Evolutionary conservation across 2,888 invertebrate species (phyloP), one percentile per base, ranked within the genome.

Genomic region (Trisateles emortualis): DNA sequence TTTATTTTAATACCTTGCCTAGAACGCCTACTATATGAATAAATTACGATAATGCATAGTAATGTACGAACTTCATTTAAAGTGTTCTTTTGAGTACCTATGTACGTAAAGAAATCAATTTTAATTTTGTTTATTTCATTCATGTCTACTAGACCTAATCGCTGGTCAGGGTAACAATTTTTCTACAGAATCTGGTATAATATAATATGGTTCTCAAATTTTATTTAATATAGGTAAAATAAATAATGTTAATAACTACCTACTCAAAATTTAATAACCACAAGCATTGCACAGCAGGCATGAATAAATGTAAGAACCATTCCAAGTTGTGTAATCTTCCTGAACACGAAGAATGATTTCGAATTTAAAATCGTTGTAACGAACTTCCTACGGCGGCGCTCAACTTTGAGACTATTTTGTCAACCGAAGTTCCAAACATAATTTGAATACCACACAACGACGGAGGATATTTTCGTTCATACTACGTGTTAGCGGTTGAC

Each of bases 401-500:
- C 30, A 55, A 42, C 30, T 46, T 50, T 24, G 52, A 17, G 40
- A 46, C 55, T 49, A 33, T 54, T 39, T 64, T 52, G 57, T 54
- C 57, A 40, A 40, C 19, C 5, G 30, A 54, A 60, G 39, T 58
- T 68, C 43, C 47, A 41, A 39, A 56, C 46, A 72, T 67, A 46
- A 53, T 64, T 59, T 46, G 45, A 68, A 68, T 64, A 45, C 38
- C 56, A 50, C 36, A 54, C 47, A 40, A 40, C 54, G 55, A 39
- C 35, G 6, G 52, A 51, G 35, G 59, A 58, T 72, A 72, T 72
- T 69, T 72, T 72, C 51, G 59, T 59, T 38, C 51, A 51, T 32
- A 44, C 42, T 59, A 49, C 33, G 41, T 52, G 40, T 58, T 51
- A 70, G 52, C 52, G 24, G 59, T 46, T 54, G 49, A 60, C 46